phyloP scores from a whole-genome alignment of 2,113 vertebrate genomes.

The Rhabdomys dilectus region DNA sequence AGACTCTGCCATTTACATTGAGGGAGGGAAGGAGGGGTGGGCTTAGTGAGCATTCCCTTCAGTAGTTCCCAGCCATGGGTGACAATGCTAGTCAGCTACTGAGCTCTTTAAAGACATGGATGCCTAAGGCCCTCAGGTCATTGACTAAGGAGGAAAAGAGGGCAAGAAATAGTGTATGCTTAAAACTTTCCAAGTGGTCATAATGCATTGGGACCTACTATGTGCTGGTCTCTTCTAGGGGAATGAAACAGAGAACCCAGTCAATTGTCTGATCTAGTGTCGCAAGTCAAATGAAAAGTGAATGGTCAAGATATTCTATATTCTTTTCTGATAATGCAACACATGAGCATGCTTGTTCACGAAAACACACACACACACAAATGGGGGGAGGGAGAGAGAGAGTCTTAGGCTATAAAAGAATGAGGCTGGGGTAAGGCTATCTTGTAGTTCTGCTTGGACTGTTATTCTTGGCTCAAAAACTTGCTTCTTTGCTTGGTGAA shows the following conservation, averaged over 20 bases:
- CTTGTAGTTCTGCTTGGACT: neutral
- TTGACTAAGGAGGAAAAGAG: neutral
- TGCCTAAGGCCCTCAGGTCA: neutral
- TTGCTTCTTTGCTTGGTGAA: neutral
- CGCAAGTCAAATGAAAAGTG: neutral
- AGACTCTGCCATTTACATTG: neutral
- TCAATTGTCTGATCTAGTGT: neutral
- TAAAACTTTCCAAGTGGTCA: constrained; percentile 22
- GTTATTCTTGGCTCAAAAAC: neutral
- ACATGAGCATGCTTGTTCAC: neutral
- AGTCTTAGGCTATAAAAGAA: neutral
- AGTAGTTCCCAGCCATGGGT: neutral
- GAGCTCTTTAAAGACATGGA: neutral
- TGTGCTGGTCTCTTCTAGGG: neutral
- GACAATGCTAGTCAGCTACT: neutral
- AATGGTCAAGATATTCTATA: neutral
- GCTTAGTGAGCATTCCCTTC: neutral
- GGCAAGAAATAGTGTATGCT: neutral
- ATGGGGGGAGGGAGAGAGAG: neutral
- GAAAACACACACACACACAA: neutral
- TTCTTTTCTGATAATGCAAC: neutral
- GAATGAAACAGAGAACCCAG: neutral
- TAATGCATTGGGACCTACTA: neutral
- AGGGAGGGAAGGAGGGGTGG: neutral
- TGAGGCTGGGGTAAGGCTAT: neutral